These are phyloP conservation scores for Nowickia ferox DNA, from an alignment of 2,888 invertebrate species.

Conservation along the genomic window DNA sequence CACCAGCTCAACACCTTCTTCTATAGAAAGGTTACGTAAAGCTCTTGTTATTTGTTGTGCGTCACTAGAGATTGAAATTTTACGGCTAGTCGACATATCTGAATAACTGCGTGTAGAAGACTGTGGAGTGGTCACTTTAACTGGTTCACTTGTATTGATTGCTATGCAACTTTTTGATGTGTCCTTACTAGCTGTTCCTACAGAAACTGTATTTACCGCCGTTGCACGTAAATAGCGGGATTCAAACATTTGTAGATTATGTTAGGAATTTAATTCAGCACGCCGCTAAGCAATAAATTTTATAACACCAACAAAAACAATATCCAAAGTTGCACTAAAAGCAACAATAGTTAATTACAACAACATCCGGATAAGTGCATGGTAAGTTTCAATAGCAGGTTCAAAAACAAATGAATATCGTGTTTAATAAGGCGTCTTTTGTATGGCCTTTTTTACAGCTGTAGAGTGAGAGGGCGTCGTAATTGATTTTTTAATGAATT, in stretches of 20 bases:
- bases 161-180: slow-evolving; percentile 2
- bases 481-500: slow-evolving; percentile 61
- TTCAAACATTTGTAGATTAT: slow-evolving; percentile 73
- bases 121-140: slow-evolving; percentile 37
- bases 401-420: slow-evolving; percentile 6
- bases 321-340: slow-evolving; percentile 35
- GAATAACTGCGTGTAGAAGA: slow-evolving; percentile 38
- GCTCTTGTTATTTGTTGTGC: slow-evolving; percentile 73
- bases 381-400: slow-evolving; percentile 3
- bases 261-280: slow-evolving; percentile 44
- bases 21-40: slow-evolving; percentile 73
- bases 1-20: slow-evolving; percentile 69
- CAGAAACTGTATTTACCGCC: slow-evolving; percentile 42
- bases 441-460: slow-evolving; percentile 54
- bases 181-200: slow-evolving; percentile 11
- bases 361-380: neutral
- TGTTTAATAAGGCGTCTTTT: slow-evolving; percentile 64
- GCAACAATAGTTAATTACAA: slow-evolving; percentile 44
- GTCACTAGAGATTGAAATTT: slow-evolving; percentile 75
- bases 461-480: slow-evolving; percentile 62
- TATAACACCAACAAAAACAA: slow-evolving; percentile 16
- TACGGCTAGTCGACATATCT: slow-evolving; percentile 72
- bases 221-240: slow-evolving; percentile 72
- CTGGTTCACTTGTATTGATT: slow-evolving; percentile 40
- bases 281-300: slow-evolving; percentile 6